A percentile compares a stretch with the other conserved stretches of the same genome.
Evolutionary conservation across 2,113 vertebrate genomes (phyloP).

Genomic region (Tor tambroides): DNA sequence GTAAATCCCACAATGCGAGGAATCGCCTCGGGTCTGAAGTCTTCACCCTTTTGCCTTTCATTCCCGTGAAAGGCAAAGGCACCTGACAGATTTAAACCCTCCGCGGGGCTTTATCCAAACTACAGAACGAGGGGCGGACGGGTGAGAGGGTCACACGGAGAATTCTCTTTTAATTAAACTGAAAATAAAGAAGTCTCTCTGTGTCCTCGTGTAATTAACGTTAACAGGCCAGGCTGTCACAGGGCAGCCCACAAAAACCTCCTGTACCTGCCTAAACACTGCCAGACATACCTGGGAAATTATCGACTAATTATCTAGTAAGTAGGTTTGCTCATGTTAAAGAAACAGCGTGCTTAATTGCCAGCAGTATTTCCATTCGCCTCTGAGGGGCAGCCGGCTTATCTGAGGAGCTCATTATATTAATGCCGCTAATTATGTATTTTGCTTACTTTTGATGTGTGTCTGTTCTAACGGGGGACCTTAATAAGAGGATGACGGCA

Average conservation of each 20-base stretch:
- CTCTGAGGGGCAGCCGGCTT: constrained; percentile 77
- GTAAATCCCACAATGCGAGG: constrained; percentile 79
- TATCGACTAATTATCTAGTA: constrained; percentile 89
- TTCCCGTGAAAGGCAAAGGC: constrained; percentile 75
- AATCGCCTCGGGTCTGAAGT: constrained; percentile 76
- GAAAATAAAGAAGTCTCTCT: constrained; percentile 47
- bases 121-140: neutral
- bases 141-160: constrained; percentile 13
- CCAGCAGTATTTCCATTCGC: constrained; percentile 75
- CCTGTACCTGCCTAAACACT: constrained; percentile 76
- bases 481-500: constrained; percentile 75
- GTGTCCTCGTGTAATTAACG: constrained; percentile 68
- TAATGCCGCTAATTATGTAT: constrained; percentile 87
- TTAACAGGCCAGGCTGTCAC: constrained; percentile 70
- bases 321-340: constrained; percentile 86
- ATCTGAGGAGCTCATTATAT: constrained; percentile 83
- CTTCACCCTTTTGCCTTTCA: constrained; percentile 67
- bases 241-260: constrained; percentile 68
- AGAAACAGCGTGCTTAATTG: constrained; percentile 84
- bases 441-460: constrained; percentile 72
- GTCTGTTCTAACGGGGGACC: constrained; percentile 26
- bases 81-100: constrained; percentile 77
- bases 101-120: constrained; percentile 75
- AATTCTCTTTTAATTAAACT: constrained; percentile 49
- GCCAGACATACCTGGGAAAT: constrained; percentile 86